A percentile compares a stretch with the other conserved stretches of the same genome.
Conservation (phyloP, 1,140 invertebrate genomes). For the Tetragnatha versicolor region DNA sequence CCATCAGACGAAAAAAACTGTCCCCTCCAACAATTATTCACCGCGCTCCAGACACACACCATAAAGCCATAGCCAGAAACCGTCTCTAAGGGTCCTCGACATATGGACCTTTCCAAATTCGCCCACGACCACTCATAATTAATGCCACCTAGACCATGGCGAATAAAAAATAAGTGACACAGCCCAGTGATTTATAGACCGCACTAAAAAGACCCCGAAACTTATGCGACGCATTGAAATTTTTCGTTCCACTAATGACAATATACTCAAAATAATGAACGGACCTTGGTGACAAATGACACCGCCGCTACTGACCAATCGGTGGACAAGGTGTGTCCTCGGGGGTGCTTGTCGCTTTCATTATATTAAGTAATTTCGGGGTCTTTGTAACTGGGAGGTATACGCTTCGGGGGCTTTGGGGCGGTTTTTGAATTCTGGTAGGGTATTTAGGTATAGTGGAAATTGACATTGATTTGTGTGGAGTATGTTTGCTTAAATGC, state of each 20-base stretch:
- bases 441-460: not conserved
- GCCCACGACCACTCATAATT: not conserved
- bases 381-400: constrained; percentile 19
- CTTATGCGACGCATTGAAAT: not conserved
- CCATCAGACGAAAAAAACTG: too few species aligned
- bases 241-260: constrained; percentile 2
- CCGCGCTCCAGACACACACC: too few species aligned
- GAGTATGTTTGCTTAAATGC: too few species aligned
- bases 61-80: too few species aligned
- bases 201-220: constrained; percentile 21
- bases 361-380: constrained; percentile 48
- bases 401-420: not conserved
- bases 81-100: not conserved
- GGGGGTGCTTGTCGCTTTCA: constrained; percentile 39
- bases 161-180: not conserved
- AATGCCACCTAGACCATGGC: not conserved
- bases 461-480: too few species aligned
- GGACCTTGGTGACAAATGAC: constrained; percentile 35
- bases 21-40: too few species aligned
- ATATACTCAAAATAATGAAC: constrained; percentile 47
- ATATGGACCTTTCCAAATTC: not conserved
- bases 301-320: not conserved
- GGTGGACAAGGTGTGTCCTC: constrained; percentile 10
- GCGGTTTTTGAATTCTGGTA: too few species aligned
- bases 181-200: too few species aligned